phyloP scores from a whole-genome alignment of 2,888 invertebrate species.

The Melieria crassipennis region DNA sequence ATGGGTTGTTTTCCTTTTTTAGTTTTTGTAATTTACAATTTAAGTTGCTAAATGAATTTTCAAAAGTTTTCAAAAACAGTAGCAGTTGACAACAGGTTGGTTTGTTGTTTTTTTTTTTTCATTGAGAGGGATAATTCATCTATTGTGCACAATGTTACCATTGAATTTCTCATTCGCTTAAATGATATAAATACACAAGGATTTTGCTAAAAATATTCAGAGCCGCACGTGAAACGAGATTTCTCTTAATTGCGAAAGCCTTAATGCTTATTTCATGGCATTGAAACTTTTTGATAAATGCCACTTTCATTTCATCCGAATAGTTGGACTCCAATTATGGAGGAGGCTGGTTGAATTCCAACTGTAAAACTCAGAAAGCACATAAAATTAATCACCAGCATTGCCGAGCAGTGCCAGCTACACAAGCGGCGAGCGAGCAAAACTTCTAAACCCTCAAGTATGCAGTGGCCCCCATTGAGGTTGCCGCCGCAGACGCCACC shows the following conservation, averaged over 20 bases:
- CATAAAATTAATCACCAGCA: conserved; percentile 11
- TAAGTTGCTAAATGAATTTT: neutral
- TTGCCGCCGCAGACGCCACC: no score
- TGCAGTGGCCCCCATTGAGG: no score
- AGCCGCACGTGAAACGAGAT: no score
- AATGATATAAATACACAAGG: no score
- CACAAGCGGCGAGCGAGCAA: neutral
- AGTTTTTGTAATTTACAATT: conserved; percentile 26
- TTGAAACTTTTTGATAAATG: no score
- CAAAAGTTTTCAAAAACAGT: neutral
- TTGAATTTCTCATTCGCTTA: no score
- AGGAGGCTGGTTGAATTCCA: conserved; percentile 12
- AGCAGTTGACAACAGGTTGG: neutral
- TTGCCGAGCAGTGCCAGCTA: neutral
- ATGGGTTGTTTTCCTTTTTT: conserved; percentile 41
- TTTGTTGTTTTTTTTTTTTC: neutral
- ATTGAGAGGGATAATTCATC: neutral
- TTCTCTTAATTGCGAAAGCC: no score
- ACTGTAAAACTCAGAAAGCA: conserved; percentile 14
- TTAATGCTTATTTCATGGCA: no score
- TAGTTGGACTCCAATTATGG: no score
- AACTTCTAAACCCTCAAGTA: no score
- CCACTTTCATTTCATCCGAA: neutral
- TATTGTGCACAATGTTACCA: no score
- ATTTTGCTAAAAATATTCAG: no score